Conservation (phyloP, 2,797 vertebrate genomes). For the Gouania willdenowi region DNA sequence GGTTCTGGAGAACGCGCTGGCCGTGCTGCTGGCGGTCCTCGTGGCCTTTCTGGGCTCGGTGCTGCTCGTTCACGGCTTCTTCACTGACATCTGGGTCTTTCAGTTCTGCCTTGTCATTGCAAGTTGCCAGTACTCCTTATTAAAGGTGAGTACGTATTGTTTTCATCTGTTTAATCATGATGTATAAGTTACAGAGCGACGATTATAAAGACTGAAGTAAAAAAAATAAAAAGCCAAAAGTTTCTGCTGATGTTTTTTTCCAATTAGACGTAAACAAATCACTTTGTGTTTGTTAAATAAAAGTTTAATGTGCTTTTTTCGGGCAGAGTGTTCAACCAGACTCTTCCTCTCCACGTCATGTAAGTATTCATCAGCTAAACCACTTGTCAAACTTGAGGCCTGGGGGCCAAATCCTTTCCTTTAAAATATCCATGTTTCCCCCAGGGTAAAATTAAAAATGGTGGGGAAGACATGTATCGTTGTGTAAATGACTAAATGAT, state of each 20-base stretch:
- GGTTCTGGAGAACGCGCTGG: slow-evolving; percentile 92
- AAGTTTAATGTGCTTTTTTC: too few species aligned
- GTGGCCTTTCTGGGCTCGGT: slow-evolving; percentile 96
- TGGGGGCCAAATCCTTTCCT: too few species aligned
- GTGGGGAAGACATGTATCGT: too few species aligned
- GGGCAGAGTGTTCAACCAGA: slow-evolving; percentile 96
- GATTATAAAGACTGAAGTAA: too few species aligned
- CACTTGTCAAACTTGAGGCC: too few species aligned
- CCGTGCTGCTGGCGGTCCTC: slow-evolving; percentile 89
- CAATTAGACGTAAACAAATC: too few species aligned
- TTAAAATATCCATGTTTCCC: not conserved
- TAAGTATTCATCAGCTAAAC: slow-evolving; percentile 76
- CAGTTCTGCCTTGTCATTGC: slow-evolving; percentile 98
- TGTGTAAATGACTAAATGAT: too few species aligned
- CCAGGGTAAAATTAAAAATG: too few species aligned
- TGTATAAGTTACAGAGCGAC: too few species aligned
- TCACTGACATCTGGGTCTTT: slow-evolving; percentile 98
- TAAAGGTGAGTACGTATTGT: slow-evolving; percentile 81
- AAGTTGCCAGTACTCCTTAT: slow-evolving; percentile 95
- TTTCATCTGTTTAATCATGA: too few species aligned
- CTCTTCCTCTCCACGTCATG: slow-evolving; percentile 96
- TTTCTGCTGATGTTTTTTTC: not conserved
- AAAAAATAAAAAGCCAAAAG: not conserved
- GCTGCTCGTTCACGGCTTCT: slow-evolving; percentile 93
- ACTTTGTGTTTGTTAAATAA: too few species aligned